Percentiles rank a stretch among this genome's conserved stretches.
Evolutionary conservation across 2,888 invertebrate genomes (phyloP).

Genomic region (Meteorus cinctellus): DNA sequence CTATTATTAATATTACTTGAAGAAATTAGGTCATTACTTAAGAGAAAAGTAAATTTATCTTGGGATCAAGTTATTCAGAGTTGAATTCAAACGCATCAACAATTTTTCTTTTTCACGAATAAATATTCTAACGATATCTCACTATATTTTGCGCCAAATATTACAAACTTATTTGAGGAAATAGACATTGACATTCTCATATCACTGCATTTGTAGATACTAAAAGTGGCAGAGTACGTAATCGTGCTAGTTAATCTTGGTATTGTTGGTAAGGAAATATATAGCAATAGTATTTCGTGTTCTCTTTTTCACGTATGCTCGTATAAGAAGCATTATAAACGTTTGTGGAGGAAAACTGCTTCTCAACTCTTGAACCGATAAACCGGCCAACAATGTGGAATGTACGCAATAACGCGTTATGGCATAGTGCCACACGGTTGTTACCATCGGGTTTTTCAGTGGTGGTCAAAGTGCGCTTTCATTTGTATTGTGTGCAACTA

Average conservation of each 20-base stretch:
- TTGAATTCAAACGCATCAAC: no score
- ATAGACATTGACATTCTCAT: neutral
- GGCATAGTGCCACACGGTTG: conserved; percentile 19
- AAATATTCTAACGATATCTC: neutral
- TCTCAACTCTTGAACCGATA: conserved; percentile 13
- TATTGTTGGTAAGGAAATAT: no score
- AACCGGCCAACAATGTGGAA: conserved; percentile 9
- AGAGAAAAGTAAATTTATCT: no score
- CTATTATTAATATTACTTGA: no score
- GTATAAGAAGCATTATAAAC: conserved; percentile 7
- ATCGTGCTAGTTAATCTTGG: neutral
- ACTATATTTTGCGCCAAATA: neutral
- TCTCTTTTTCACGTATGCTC: neutral
- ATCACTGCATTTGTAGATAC: neutral
- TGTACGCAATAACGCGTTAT: conserved; percentile 26
- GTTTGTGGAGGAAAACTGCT: neutral
- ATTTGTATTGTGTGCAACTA: conserved; percentile 20
- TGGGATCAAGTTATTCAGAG: no score
- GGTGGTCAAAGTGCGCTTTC: conserved; percentile 11
- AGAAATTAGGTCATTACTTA: no score
- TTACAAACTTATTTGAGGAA: neutral
- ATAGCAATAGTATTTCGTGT: neutral
- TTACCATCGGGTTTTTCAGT: neutral
- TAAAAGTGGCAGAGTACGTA: neutral
- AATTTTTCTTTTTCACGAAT: neutral